Base-by-base conservation (phyloP, 2,797 vertebrate species). In the Manis crassicaudata region DNA sequence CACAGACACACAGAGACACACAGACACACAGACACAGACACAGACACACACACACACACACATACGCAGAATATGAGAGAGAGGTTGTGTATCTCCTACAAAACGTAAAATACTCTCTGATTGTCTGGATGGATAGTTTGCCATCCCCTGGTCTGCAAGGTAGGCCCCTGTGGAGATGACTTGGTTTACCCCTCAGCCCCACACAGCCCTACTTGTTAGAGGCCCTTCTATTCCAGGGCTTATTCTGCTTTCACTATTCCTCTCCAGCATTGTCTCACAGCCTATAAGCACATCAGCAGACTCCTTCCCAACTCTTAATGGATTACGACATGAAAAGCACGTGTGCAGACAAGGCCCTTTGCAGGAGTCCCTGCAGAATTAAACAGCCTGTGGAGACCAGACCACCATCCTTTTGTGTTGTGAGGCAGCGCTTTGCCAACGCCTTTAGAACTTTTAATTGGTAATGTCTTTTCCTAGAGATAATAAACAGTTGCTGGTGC, bases 381-480 rank as follows among this genome's bases (percentile, higher is more conserved):
- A 58, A 90, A 73, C 40, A 96, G 65, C 77, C 73, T 32, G 0
- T 32, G 32, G 67, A 94, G 91, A 89, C 21, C 75, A 73, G 75
- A 76, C n/a, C 70, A 52, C n/a, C 5, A 32, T 10, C 32, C 17
- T 56, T 85, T 72, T 4, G 1, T 81, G 76, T 68, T 35, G 80
- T 13, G 80, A 87, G 60, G 83, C 8, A 3, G 25, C 0, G 0
- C 56, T 63, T 86, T 2, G 35, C 86, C 80, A 81, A 56, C 40
- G 67, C 37, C 86, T 87, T 96, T 68, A 54, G 52, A 83, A 80
- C 67, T 86, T 95, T 94, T 67, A 94, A 94, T 94, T 94, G 85
- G 85, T 77, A 50, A 54, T 81, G 68, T n/a, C 43, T 96, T 63
- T 94, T 96, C 70, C 92, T 81, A 81, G 70, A 92, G 75, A 87